A percentile compares a stretch with the other conserved stretches of the same genome.
Evolutionary conservation across 1,140 invertebrate genomes (phyloP).

Genomic region (Eubasilissa regina): DNA sequence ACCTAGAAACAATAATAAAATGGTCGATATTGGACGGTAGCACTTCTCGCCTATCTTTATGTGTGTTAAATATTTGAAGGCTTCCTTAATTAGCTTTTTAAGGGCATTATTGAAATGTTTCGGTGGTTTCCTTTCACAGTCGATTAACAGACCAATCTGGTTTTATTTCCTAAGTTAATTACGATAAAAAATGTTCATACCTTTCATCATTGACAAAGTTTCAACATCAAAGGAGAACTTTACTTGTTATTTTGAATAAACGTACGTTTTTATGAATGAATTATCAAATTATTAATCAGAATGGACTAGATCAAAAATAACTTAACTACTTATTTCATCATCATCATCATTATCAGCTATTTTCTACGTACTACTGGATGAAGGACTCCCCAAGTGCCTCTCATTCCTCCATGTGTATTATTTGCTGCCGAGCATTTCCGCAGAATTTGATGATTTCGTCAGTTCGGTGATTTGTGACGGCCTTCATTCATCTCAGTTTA

Average conservation of each 20-base stretch:
- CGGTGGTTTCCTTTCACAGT: constrained; percentile 23
- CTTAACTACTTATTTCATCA: too few species aligned
- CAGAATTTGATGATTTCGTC: too few species aligned
- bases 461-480: too few species aligned
- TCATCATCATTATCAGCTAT: too few species aligned
- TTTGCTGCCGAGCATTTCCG: too few species aligned
- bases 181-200: not conserved
- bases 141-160: constrained; percentile 8
- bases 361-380: too few species aligned
- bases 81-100: constrained; percentile 41
- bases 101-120: constrained; percentile 41
- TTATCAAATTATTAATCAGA: not conserved
- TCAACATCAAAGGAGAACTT: too few species aligned
- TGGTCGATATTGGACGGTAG: constrained; percentile 52
- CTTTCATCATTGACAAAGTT: too few species aligned
- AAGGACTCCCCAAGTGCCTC: too few species aligned
- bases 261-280: not conserved
- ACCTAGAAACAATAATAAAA: constrained; percentile 60
- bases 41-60: constrained; percentile 59
- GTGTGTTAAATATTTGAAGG: constrained; percentile 35
- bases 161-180: constrained; percentile 6
- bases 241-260: not conserved
- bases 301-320: too few species aligned
- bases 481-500: too few species aligned
- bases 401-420: too few species aligned